These are phyloP conservation scores for Scaptomyza caliginosa DNA, from an alignment of 2,888 invertebrate species.

Conservation along the genomic window DNA sequence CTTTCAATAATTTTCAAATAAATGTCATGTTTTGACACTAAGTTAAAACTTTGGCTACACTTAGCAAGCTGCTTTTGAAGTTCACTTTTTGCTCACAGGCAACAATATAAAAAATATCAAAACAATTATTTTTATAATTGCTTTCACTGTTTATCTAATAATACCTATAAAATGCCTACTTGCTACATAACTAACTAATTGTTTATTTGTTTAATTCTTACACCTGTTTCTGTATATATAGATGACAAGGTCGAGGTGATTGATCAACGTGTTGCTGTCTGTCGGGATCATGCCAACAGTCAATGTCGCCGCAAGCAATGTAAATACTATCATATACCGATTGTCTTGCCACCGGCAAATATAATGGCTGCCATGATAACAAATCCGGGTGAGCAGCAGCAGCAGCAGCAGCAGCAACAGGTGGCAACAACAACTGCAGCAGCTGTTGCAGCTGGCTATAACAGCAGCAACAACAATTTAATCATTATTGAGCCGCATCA, in stretches of 20 bases:
- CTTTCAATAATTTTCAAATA: slow-evolving; percentile 20
- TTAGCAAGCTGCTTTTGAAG: slow-evolving; percentile 21
- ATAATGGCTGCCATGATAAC: slow-evolving; percentile 87
- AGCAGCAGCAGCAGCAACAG: slow-evolving; percentile 22
- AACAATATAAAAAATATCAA: slow-evolving; percentile 7
- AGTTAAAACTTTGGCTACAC: not conserved
- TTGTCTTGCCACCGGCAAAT: slow-evolving; percentile 93
- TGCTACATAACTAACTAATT: slow-evolving; percentile 18
- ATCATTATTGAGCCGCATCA: slow-evolving; percentile 81
- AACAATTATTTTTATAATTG: slow-evolving; percentile 63
- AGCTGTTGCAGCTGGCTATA: slow-evolving; percentile 81
- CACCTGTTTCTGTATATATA: slow-evolving; percentile 83
- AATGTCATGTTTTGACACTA: slow-evolving; percentile 3
- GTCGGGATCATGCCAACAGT: slow-evolving; percentile 97
- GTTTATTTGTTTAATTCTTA: not conserved
- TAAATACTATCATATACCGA: slow-evolving; percentile 99
- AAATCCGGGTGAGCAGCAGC: slow-evolving; percentile 73
- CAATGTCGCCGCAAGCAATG: slow-evolving; percentile 96
- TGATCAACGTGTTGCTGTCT: slow-evolving; percentile 97
- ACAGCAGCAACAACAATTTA: slow-evolving; percentile 73
- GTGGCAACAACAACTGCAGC: slow-evolving; percentile 46
- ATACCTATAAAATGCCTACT: not conserved
- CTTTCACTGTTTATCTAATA: slow-evolving; percentile 68
- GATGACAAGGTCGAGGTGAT: slow-evolving; percentile 97
- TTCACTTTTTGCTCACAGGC: slow-evolving; percentile 34